A percentile compares a stretch with the other conserved stretches of the same genome.
These are phyloP conservation scores for Parazoanthus swiftii DNA, from an alignment of 92 coral and sea anemone genomes.

Conservation along the genomic window DNA sequence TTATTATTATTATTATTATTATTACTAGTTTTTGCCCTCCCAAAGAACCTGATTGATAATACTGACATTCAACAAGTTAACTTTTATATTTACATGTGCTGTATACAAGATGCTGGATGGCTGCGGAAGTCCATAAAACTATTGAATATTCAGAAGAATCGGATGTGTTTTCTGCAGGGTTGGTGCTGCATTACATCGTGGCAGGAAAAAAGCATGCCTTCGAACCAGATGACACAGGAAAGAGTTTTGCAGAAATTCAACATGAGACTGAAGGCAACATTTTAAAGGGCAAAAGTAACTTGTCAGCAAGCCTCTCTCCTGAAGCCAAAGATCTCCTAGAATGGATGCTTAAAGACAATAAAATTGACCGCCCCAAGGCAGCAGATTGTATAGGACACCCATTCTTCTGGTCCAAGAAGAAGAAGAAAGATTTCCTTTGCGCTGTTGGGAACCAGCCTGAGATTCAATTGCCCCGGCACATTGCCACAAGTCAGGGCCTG, in stretches of 20 bases:
- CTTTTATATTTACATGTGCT: neutral
- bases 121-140: constrained; percentile 23
- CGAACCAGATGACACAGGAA: neutral
- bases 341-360: constrained; percentile 1
- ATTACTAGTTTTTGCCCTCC: too few relatives aligned
- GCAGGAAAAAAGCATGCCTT: constrained; percentile 18
- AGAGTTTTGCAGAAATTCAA: neutral
- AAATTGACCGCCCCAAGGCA: neutral
- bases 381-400: neutral
- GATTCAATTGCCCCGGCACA: neutral
- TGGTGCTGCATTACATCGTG: constrained; percentile 21
- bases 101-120: constrained; percentile 31
- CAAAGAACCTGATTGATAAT: too few relatives aligned
- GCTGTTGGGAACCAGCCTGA: constrained; percentile 34
- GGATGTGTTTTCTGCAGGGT: constrained; percentile 23
- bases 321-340: constrained; percentile 3
- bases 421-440: constrained; percentile 13
- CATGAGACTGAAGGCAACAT: neutral
- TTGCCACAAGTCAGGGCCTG: neutral
- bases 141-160: neutral
- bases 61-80: neutral
- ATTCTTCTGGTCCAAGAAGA: constrained; percentile 27
- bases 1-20: too few relatives aligned
- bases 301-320: constrained; percentile 2
- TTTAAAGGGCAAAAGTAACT: neutral